Evolutionary conservation across 2,888 invertebrate species (phyloP), one percentile per base, ranked within the genome.

Genomic region (Calliopum simillimum): DNA sequence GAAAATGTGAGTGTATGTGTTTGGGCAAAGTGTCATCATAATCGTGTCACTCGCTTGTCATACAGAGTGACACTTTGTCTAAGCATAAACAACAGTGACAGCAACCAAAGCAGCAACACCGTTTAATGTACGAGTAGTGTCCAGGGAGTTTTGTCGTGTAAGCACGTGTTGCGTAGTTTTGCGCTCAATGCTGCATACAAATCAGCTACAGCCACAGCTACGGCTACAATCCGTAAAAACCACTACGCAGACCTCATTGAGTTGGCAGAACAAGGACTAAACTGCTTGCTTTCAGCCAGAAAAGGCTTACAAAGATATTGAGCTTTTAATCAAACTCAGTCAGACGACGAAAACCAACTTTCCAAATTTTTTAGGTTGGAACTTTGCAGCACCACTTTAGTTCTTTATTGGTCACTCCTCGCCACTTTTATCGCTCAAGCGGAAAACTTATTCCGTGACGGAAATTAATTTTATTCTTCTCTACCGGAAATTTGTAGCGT

Each of bases 271-370:
- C n/a, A 33, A n/a, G n/a, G n/a, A 56, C n/a, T 8, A 33, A 5
- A 1, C 33, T 33, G 33, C 6, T 33, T 33, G 33, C 8, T 33
- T 33, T 33, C 2, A 33, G n/a, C 33, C 11, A 64, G 33, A 66
- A 46, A 33, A 65, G 65, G 49, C 64, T 41, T 43, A 43, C 25
- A 61, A 43, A 19, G 43, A 44, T 72, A 67, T 69, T 67, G 72
- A 72, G 69, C 58, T 69, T 72, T 72, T 72, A 72, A 72, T 69
- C 55, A 72, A 67, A 65, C 64, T 58, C 66, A 44, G 8, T 33
- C 33, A 33, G 8, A 33, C 33, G 33, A 33, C 33, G 2, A 33
- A 33, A 33, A 8, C 33, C 33, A 33, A 8, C 33, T 8, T 6
- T 33, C 33, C 8, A 8, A 4, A 33, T 33, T 33, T 33, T 25